phyloP scores from a whole-genome alignment of 1,140 invertebrate species.

The Rhopalosiphum padi region DNA sequence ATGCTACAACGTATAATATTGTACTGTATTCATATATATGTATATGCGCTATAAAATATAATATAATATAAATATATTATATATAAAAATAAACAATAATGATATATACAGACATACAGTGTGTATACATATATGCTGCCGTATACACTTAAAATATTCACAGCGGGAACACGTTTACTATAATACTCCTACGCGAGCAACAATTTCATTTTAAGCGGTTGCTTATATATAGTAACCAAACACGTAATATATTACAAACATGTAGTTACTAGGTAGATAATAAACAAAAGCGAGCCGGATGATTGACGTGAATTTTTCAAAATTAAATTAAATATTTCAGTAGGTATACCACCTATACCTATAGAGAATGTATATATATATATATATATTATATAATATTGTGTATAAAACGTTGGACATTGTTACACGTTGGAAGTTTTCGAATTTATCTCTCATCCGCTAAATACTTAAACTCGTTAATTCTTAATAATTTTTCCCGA shows the following conservation, averaged over 20 bases:
- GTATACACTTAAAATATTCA: conserved; percentile 22
- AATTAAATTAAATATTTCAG: background rate
- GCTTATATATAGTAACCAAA: background rate
- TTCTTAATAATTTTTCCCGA: background rate
- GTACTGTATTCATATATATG: no score
- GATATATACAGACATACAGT: background rate
- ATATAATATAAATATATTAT: background rate
- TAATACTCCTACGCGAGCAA: background rate
- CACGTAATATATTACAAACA: background rate
- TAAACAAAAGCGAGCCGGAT: background rate
- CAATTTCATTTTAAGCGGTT: background rate
- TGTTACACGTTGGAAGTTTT: background rate
- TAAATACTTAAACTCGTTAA: conserved; percentile 10
- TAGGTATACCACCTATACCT: background rate
- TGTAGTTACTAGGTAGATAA: background rate
- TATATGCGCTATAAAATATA: background rate
- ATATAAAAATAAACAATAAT: background rate
- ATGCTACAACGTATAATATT: background rate
- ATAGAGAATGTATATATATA: background rate
- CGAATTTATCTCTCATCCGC: background rate
- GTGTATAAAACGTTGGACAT: background rate
- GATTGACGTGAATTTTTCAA: conserved; percentile 22
- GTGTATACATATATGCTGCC: background rate
- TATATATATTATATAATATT: background rate
- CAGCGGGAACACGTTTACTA: background rate